Evolutionary conservation across 2,888 invertebrate species (phyloP).

Genomic region (Punctoribates punctum): DNA sequence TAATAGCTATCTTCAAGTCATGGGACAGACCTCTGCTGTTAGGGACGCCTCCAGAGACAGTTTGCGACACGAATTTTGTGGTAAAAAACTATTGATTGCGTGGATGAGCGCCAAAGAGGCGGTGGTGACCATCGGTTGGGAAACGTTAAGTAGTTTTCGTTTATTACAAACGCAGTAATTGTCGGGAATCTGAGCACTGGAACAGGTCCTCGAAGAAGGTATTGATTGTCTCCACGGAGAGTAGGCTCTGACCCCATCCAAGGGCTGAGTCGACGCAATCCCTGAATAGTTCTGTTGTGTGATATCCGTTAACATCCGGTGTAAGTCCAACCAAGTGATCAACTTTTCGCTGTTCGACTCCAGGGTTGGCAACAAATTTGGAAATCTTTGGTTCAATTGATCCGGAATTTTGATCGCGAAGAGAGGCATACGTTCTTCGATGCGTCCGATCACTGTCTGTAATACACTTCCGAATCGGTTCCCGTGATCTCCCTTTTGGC

Average conservation of each 20-base stretch:
- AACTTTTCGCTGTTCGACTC: constrained; percentile 38
- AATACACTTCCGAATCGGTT: constrained; percentile 53
- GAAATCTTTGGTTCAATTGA: constrained; percentile 25
- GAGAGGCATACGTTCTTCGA: constrained; percentile 54
- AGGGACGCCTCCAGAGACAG: background rate
- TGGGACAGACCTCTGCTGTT: constrained; percentile 31
- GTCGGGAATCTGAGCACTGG: constrained; percentile 69
- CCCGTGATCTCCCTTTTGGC: constrained; percentile 52
- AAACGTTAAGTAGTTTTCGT: background rate
- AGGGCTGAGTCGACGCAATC: background rate
- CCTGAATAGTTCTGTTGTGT: constrained; percentile 24
- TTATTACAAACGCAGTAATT: constrained; percentile 78
- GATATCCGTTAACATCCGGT: constrained; percentile 38
- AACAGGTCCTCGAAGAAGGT: constrained; percentile 68
- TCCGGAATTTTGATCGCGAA: constrained; percentile 49
- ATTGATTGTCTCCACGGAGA: constrained; percentile 54
- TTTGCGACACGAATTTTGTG: constrained; percentile 9
- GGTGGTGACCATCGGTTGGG: constrained; percentile 1
- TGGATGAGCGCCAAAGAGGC: constrained; percentile 24
- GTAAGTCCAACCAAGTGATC: constrained; percentile 42
- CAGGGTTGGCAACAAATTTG: constrained; percentile 36
- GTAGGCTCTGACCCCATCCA: background rate
- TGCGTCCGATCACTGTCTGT: constrained; percentile 53
- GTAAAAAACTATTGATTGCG: constrained; percentile 21
- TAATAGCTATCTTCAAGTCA: background rate